These are phyloP conservation scores for Drosophila merina DNA, from an alignment of 2,888 invertebrate species.

Conservation along the genomic window DNA sequence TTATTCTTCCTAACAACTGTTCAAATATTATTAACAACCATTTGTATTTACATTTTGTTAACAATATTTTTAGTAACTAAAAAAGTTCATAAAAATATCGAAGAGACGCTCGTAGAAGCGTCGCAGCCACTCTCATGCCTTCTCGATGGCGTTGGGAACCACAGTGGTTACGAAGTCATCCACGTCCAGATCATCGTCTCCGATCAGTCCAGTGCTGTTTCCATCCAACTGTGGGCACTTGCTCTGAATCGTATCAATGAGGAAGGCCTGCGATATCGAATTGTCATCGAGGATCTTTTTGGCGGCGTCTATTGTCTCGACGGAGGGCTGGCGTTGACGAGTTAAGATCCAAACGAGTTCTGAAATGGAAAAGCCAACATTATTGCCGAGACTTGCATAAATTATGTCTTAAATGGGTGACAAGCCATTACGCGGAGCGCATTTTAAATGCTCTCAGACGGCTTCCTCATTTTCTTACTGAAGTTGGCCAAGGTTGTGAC, in stretches of 20 bases:
- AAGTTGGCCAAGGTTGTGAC: conserved; percentile 67
- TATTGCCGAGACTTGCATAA: conserved; percentile 53
- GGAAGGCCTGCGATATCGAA: conserved; percentile 61
- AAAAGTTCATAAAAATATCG: conserved; percentile 63
- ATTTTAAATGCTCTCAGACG: background rate
- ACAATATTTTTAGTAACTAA: conserved; percentile 37
- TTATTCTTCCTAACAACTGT: background rate
- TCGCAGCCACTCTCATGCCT: conserved; percentile 72
- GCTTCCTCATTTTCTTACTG: conserved; percentile 72
- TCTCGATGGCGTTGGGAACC: conserved; percentile 56
- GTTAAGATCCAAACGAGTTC: conserved; percentile 79
- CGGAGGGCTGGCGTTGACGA: conserved; percentile 72
- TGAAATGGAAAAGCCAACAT: conserved; percentile 32
- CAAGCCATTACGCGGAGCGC: conserved; percentile 34
- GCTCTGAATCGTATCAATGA: conserved; percentile 72
- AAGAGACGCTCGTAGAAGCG: conserved; percentile 73
- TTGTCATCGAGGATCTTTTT: conserved; percentile 72
- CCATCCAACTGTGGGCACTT: conserved; percentile 62
- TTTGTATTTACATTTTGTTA: background rate
- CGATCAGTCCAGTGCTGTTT: conserved; percentile 37
- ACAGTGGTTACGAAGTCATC: conserved; percentile 49
- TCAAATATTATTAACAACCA: background rate
- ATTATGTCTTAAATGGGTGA: conserved; percentile 61
- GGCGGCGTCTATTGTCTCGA: conserved; percentile 62
- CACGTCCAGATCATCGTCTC: conserved; percentile 16